phyloP scores from a whole-genome alignment of 1,140 invertebrate genomes.

The Drosophila melanica region DNA sequence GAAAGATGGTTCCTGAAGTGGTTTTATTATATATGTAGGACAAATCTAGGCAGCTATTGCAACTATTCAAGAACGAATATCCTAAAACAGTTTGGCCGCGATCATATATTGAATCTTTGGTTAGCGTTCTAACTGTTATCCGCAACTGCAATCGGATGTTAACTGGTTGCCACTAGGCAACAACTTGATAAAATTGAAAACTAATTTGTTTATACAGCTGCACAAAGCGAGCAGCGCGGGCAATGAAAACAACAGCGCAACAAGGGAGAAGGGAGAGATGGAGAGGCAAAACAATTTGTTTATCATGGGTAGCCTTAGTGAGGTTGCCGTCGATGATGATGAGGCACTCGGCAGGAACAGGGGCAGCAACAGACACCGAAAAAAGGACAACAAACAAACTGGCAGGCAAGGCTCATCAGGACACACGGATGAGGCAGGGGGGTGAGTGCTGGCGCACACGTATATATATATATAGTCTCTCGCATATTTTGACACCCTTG shows the following conservation, averaged over 20 bases:
- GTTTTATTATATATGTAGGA: too few species aligned
- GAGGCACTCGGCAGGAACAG: slow-evolving; percentile 40
- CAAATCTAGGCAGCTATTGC: too few species aligned
- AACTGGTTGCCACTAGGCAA: slow-evolving; percentile 50
- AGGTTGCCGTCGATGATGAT: slow-evolving; percentile 64
- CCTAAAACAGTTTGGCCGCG: too few species aligned
- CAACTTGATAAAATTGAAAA: slow-evolving; percentile 79
- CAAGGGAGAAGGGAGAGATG: slow-evolving; percentile 29
- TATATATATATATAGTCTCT: not conserved
- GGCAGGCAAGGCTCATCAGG: slow-evolving; percentile 22
- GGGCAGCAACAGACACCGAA: not conserved
- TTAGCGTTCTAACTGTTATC: not conserved
- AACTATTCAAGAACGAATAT: too few species aligned
- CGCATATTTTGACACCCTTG: slow-evolving; percentile 78
- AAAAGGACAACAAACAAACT: slow-evolving; percentile 72
- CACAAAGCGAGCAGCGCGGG: slow-evolving; percentile 72
- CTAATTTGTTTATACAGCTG: slow-evolving; percentile 84
- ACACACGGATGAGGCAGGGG: not conserved
- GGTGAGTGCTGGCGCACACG: too few species aligned
- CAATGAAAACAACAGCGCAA: slow-evolving; percentile 63
- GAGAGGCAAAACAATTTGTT: slow-evolving; percentile 74
- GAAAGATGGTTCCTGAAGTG: too few species aligned
- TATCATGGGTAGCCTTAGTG: slow-evolving; percentile 76
- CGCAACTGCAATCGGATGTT: slow-evolving; percentile 23
- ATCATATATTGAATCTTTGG: not conserved